Percentiles rank a stretch among this genome's conserved stretches.
Conservation (phyloP, 2,888 invertebrate genomes). For the Conops quadrifasciatus region DNA sequence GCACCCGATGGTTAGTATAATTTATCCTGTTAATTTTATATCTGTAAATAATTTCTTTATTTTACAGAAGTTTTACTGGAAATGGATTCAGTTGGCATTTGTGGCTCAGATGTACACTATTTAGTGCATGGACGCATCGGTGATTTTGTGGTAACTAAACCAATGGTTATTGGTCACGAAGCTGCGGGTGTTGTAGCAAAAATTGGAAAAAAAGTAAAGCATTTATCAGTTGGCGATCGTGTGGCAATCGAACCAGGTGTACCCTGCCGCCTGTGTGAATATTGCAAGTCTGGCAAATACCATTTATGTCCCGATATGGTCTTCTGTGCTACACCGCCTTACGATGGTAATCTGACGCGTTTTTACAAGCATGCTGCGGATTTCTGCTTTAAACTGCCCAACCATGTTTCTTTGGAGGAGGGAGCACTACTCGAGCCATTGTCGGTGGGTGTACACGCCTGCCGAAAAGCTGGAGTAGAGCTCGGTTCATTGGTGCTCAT, state of each 20-base stretch:
- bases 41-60: background rate
- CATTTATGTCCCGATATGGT: constrained; percentile 87
- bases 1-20: constrained; percentile 73
- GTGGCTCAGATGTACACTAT: constrained; percentile 96
- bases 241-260: constrained; percentile 96
- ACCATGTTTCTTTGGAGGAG: constrained; percentile 89
- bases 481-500: constrained; percentile 78
- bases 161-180: constrained; percentile 97
- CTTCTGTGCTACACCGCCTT: constrained; percentile 96
- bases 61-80: constrained; percentile 71
- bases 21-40: background rate
- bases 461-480: constrained; percentile 80
- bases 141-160: constrained; percentile 82
- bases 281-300: constrained; percentile 87
- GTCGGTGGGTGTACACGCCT: constrained; percentile 93
- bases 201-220: constrained; percentile 75
- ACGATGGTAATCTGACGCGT: constrained; percentile 86
- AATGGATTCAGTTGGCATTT: constrained; percentile 96
- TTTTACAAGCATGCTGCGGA: constrained; percentile 91
- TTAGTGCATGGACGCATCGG: constrained; percentile 86
- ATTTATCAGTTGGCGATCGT: constrained; percentile 81
- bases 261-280: constrained; percentile 83
- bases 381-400: constrained; percentile 88
- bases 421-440: constrained; percentile 94
- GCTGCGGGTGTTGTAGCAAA: constrained; percentile 82